Conservation (phyloP, 2,888 invertebrate genomes). For the Nomada ferruginata region DNA sequence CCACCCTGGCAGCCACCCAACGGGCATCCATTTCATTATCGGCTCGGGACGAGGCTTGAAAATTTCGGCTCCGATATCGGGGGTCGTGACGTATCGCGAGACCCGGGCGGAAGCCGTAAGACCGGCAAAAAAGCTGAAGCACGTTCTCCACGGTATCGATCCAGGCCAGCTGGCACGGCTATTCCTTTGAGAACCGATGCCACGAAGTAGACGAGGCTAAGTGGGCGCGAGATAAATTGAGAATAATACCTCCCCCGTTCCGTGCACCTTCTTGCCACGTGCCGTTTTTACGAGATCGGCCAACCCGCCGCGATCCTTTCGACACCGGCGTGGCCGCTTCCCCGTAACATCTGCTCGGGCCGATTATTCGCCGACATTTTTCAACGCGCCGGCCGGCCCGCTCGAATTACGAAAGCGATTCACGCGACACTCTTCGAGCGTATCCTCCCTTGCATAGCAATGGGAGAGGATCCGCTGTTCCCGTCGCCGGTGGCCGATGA, state of each 20-base stretch:
- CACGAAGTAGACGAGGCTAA: slow-evolving; percentile 61
- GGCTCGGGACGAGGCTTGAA: slow-evolving; percentile 20
- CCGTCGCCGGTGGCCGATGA: not conserved
- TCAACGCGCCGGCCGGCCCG: not conserved
- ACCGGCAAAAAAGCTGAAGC: slow-evolving; percentile 36
- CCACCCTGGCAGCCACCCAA: not conserved
- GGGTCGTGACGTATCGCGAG: slow-evolving; percentile 21
- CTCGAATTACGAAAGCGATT: slow-evolving; percentile 12
- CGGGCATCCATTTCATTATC: slow-evolving; percentile 2
- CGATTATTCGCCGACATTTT: slow-evolving; percentile 71
- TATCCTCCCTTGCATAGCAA: slow-evolving; percentile 37
- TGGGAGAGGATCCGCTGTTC: not conserved
- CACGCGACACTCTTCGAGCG: slow-evolving; percentile 18
- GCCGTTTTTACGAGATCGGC: slow-evolving; percentile 64
- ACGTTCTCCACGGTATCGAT: slow-evolving; percentile 61
- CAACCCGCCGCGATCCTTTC: slow-evolving; percentile 22
- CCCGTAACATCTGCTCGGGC: slow-evolving; percentile 65
- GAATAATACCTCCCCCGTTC: slow-evolving; percentile 65
- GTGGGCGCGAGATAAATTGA: slow-evolving; percentile 70
- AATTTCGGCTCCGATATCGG: slow-evolving; percentile 18
- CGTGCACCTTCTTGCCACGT: slow-evolving; percentile 50
- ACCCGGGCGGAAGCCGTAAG: not conserved
- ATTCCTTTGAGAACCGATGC: slow-evolving; percentile 66
- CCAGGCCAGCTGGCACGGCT: slow-evolving; percentile 58
- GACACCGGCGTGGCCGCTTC: not conserved